These are phyloP conservation scores for Beroe forskalii DNA, from an alignment of 37 sponge, comb jelly and placozoan species.

Conservation along the genomic window DNA sequence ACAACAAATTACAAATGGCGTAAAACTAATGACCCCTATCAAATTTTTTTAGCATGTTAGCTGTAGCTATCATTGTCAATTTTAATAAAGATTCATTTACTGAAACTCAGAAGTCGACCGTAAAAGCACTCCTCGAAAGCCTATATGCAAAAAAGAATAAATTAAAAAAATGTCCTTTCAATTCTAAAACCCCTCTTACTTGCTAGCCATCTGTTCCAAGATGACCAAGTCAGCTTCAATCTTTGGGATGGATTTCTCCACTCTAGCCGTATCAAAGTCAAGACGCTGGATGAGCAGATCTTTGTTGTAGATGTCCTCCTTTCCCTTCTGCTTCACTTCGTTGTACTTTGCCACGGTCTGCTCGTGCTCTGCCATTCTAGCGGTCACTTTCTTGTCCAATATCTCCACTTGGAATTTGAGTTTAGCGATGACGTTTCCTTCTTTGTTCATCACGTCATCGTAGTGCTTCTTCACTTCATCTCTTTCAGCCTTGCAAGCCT, in stretches of 20 bases:
- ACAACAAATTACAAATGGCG: not conserved
- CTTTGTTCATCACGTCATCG: not conserved
- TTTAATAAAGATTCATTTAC: too few relatives aligned
- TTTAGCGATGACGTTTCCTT: conserved; percentile 2
- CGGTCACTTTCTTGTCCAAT: not conserved
- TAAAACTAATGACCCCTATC: not conserved
- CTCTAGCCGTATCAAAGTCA: not conserved
- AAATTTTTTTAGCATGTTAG: too few relatives aligned
- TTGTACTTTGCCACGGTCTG: not conserved
- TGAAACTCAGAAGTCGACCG: too few relatives aligned
- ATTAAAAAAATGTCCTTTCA: too few relatives aligned
- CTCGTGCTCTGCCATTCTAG: not conserved
- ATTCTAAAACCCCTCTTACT: not conserved
- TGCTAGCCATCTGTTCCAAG: not conserved
- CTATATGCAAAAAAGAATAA: too few relatives aligned
- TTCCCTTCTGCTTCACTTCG: not conserved
- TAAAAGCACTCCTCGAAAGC: too few relatives aligned
- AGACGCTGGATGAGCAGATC: conserved; percentile 41
- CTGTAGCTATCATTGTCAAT: too few relatives aligned
- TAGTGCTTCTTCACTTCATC: conserved; percentile 16
- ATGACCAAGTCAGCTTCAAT: not conserved
- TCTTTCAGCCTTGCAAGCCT: not conserved
- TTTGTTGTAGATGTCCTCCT: conserved; percentile 1
- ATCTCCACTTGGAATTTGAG: conserved; percentile 5
- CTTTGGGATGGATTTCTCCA: not conserved